Percentiles rank a stretch among this genome's conserved stretches.
Evolutionary conservation across 2,797 vertebrate species (phyloP).

Genomic region (Octomys mimax): DNA sequence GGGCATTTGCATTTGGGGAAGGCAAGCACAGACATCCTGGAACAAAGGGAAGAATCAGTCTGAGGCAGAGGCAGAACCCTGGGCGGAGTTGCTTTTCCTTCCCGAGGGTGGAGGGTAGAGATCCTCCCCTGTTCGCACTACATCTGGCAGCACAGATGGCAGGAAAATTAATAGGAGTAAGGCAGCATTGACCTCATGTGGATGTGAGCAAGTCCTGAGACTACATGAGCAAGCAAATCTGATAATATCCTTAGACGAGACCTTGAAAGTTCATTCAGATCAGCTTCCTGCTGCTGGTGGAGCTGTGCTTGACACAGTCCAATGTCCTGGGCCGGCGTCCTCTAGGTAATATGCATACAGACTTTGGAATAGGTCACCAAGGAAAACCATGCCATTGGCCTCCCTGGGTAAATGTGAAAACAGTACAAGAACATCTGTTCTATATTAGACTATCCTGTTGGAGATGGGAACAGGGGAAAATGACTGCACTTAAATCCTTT

Average conservation of each 20-base stretch:
- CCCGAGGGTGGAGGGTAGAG: constrained; percentile 69
- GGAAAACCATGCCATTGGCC: not conserved
- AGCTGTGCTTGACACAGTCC: not conserved
- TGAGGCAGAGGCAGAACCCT: constrained; percentile 48
- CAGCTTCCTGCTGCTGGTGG: constrained; percentile 62
- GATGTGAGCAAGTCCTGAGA: constrained; percentile 80
- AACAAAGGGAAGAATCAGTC: constrained; percentile 63
- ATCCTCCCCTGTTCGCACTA: constrained; percentile 66
- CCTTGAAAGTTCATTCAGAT: constrained; percentile 79
- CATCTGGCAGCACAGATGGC: constrained; percentile 85
- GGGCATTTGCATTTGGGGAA: not conserved
- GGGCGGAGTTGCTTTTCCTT: constrained; percentile 71
- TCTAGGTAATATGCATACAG: not conserved
- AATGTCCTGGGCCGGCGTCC: not conserved
- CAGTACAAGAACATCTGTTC: constrained; percentile 45
- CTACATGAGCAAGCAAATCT: constrained; percentile 62
- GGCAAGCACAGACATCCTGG: not conserved
- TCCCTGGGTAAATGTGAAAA: not conserved
- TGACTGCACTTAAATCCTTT: constrained; percentile 7
- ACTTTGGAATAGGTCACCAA: not conserved
- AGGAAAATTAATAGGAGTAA: constrained; percentile 81
- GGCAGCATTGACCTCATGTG: constrained; percentile 77
- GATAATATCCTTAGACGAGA: constrained; percentile 74
- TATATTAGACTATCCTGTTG: not conserved
- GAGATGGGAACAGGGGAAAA: constrained; percentile 6